These are phyloP conservation scores for Protobothrops flavoviridis DNA, from an alignment of 2,113 vertebrate species.

Conservation along the genomic window DNA sequence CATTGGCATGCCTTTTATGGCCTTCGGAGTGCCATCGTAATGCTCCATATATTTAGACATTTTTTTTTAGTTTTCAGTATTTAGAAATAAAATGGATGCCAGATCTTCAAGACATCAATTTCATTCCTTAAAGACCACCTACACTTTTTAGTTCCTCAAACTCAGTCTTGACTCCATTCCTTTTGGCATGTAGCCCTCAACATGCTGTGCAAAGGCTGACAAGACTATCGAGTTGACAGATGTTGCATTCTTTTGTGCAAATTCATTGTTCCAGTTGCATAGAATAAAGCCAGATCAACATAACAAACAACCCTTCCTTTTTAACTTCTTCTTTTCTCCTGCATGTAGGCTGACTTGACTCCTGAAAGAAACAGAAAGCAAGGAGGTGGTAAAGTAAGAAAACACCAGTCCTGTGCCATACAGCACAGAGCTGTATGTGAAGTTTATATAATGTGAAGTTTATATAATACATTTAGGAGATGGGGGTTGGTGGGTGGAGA, in stretches of 20 bases:
- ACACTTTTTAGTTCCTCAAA: neutral
- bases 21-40: neutral
- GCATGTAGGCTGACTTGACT: constrained; percentile 15
- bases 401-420: constrained; percentile 55
- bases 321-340: neutral
- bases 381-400: constrained; percentile 41
- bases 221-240: neutral
- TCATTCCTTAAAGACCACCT: neutral
- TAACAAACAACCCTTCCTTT: too few species aligned
- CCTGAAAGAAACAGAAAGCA: neutral
- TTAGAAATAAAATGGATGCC: neutral
- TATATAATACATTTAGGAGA: constrained; percentile 14
- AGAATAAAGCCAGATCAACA: neutral
- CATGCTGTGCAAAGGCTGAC: neutral
- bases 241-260: neutral
- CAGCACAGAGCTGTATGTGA: constrained; percentile 40
- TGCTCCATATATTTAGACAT: neutral
- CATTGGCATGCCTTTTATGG: neutral
- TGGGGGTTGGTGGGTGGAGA: constrained; percentile 10
- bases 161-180: neutral
- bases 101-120: neutral
- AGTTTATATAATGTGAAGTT: constrained; percentile 49
- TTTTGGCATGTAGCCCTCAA: neutral
- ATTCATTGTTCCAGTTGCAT: neutral
- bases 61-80: neutral